Evolutionary conservation across 1,140 invertebrate genomes (phyloP), one percentile per base, ranked within the genome.

Genomic region (Bombus sylvicola): DNA sequence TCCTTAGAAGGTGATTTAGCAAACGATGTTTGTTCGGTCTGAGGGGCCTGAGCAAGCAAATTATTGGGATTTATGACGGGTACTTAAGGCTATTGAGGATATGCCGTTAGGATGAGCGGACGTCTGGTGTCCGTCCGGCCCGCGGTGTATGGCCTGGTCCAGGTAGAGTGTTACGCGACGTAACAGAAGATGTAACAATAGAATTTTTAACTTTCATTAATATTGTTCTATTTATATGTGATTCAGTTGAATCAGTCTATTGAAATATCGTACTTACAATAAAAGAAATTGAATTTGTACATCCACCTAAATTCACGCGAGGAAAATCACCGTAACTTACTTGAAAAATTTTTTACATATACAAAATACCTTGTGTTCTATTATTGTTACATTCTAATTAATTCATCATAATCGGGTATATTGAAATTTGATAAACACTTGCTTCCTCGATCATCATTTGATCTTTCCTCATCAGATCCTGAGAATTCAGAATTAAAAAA

Each of bases 401-500:
- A 78, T 78, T 91, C 84, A 59, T 93, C 66, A 37, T 94, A 94
- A 79, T 87, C 25, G 34, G 92, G 92, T 86, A 93, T 91, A 81
- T 77, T 34, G 13, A 88, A 64, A 53, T 75, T 69, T 69, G 72
- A 80, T 34, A 28, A 72, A 37, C 9, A 10, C 72, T 74, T 31
- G 6, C 0, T 69, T 22, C 41, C 28, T 69, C 15, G 25, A 64
- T 77, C 47, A 4, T 39, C 10, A 39, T 80, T 74, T 28, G 62
- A 22, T 69, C 76, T 72, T 62, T 94, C 94, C 31, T 91, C 88
- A 22, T 94, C 93, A 28, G 92, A 92, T 71, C 91, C 93, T 2
- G 89, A 89, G 31, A 86, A 77, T 18, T 92, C 91, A 41, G 64
- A 79, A 87, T 92, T 89, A 78, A 94, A 92, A 72, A 94, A 94